Base-by-base conservation (phyloP, 2,113 vertebrate genomes). In the Callopanchax toddi region DNA sequence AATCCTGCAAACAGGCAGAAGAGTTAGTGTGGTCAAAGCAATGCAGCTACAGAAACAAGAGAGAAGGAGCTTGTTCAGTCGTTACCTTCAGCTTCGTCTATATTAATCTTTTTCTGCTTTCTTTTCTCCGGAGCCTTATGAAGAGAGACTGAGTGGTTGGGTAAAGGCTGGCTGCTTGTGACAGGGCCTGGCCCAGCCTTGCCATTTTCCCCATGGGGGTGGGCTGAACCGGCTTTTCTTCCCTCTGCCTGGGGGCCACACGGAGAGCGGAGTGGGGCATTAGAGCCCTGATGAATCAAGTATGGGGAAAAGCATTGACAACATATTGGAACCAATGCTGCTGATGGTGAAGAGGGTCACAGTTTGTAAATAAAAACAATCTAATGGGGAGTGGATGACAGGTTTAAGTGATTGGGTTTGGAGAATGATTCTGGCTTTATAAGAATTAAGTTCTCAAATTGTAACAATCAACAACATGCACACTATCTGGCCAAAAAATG, bases 1-100 rank as follows among this genome's bases (percentile, higher is more conserved):
- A 81, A 21, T 48, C 71, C 44, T 23, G 64, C 81, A 71, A 73
- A n/a, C 70, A 81, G 72, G 70, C 72, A 60, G 39, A 76, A 68
- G 63, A 45, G 84, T 91, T 90, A 88, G 86, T 85, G 59, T 66
- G 60, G 67, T 81, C 70, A 87, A 60, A 70, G 83, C 68, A 78
- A 84, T 78, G 78, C 36, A 75, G 82, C 73, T 67, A 87, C 22
- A 76, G 60, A 63, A 67, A 67, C 64, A 69, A 67, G 56, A 76
- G 32, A 63, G 25, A 79, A 63, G 40, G 75, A 81, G 75, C 61
- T 75, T 11, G 74, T 75, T 84, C 78, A 74, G 75, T 82, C 52
- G 87, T 92, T 97, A 99, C 97, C 97, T 97, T 99, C 97, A 84
- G 96, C 97, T 97, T 99, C 97, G 86, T 98, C 97, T 97, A 99